Evolutionary conservation across 2,797 vertebrate species (phyloP), one percentile per base, ranked within the genome.

Genomic region (Anolis apletophallus): DNA sequence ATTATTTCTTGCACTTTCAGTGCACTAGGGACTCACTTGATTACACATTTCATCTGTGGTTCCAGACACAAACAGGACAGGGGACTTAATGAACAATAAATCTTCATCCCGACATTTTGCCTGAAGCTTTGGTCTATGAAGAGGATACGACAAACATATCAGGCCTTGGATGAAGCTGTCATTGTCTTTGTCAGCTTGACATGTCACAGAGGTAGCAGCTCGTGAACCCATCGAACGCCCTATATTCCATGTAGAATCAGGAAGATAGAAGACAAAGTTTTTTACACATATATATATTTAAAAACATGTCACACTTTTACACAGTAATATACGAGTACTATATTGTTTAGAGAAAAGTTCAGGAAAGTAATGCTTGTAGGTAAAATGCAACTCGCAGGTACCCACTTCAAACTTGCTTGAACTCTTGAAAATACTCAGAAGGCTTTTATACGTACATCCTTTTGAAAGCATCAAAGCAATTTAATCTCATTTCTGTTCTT

Each of bases 211-310:
- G 61, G 96, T 97, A 83, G 98, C 98, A 77, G 97, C 98, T 91
- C 98, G 97, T 76, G 97, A 96, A 68, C 98, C 98, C 98, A 99
- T 98, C 1, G 98, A 99, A 91, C 98, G 97, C 87, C 98, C 98
- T 99, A 95, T 81, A 46, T 91, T 84, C 85, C 90, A 86, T 1
- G 46, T 46, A 36, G 21, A 75, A 77, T 46, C 34, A 34, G 12
- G 46, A 29, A 34, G 23, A 34, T 36, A 46, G 26, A 68, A 34
- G 34, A 23, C n/a, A 81, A 12, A 3, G 6, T 12, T 81, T 64
- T 34, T 13, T n/a, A n/a, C n/a, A 72, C 16, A 32, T 32, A 46
- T 85, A 5, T 72, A 26, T 46, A 13, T 12, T 46, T 1, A 54
- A 81, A 26, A 46, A 29, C 6, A 50, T 11, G 3, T 61, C 23